Evolutionary conservation across 37 sponge, comb jelly and placozoan species (phyloP), one percentile per base, ranked within the genome.

Genomic region (Spongia lamella): DNA sequence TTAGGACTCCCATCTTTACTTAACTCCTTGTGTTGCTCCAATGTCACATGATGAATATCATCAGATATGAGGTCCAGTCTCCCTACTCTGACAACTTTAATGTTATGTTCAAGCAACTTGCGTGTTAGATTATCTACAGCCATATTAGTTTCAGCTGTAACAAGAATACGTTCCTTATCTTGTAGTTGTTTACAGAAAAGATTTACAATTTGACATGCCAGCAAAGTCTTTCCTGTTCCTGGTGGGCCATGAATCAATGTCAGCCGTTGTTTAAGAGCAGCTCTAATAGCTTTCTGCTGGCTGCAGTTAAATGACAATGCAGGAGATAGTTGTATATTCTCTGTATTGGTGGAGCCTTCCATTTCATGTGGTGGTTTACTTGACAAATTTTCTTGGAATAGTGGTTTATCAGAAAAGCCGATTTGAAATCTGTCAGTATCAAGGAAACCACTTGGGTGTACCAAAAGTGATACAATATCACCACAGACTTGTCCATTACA

Each of bases 221-320:
- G 76, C 50, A 64, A 61, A 31, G 92, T 91, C 62, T 91, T 91
- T 30, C 92, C 92, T 38, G 87, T 91, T 1, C 92, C 92, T 31
- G 92, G 92, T 53, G 92, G 92, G 50, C 92, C 92, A 50, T 92
- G 88, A 25, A 92, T 87, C 52, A 92, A 59, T 20, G 88, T 92
- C 3, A 92, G 34, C 20, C 55, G 49, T 22, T 76, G 72, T 7
- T 58, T 32, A 7, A 89, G 50, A 55, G 85, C 76, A 32, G 84
- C 80, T 26, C 11, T 14, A 33, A 89, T 71, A 25, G 90, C 90
- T 53, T 60, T 49, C 43, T 71, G 51, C 38, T 89, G 90, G 61
- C 85, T 84, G 0, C 0, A 15, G 53, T 89, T 89, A 33, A 79
- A 77, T 38, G 52, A 22, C 13, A 63, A 19, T 38, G 25, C 2